Base-by-base conservation (phyloP, 2,888 invertebrate genomes). In the Heliconius ethilla region DNA sequence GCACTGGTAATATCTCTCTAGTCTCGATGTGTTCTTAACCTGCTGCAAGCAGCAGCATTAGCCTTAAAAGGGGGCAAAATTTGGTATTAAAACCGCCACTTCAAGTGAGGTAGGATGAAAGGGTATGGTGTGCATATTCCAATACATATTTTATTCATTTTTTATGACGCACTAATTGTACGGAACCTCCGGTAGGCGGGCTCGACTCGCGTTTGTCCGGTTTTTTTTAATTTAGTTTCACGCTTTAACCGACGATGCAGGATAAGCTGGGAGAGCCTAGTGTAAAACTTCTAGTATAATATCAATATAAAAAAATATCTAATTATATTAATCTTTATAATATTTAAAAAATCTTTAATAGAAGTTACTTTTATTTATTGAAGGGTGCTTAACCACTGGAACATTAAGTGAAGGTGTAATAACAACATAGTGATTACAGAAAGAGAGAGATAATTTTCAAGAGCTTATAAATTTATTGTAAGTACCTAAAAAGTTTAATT, bases 321-420 rank as follows among this genome's bases (percentile, higher is more conserved):
- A 22, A 18, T 51, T 59, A 11, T 70, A 51, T 29, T 55, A 10
- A 59, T 4, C 18, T 9, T 29, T 13, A 45, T 51, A 66, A 40
- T 65, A n/a, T 66, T 27, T 66, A 18, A n/a, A 59, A 72, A 18
- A 59, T 15, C 10, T 59, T 25, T 25, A 55, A 72, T n/a, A 75
- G 40, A 51, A 45, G 45, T 29, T 9, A 27, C 65, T 66, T 75
- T 45, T 51, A 51, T 51, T 66, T 27, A 11, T n/a, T 75, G 66
- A 75, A 63, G 65, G 51, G 45, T 65, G 75, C 13, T 66, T 51
- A 75, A 25, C 45, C 66, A 27, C 29, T 75, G 40, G 22, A 45
- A 37, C 65, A 33, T 75, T 27, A 51, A 22, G 22, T 18, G 15
- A 45, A 66, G 10, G n/a, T 45, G 33, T 75, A 45, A 65, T 45